phyloP scores from a whole-genome alignment of 2,888 invertebrate genomes.

The Nomada ferruginata region DNA sequence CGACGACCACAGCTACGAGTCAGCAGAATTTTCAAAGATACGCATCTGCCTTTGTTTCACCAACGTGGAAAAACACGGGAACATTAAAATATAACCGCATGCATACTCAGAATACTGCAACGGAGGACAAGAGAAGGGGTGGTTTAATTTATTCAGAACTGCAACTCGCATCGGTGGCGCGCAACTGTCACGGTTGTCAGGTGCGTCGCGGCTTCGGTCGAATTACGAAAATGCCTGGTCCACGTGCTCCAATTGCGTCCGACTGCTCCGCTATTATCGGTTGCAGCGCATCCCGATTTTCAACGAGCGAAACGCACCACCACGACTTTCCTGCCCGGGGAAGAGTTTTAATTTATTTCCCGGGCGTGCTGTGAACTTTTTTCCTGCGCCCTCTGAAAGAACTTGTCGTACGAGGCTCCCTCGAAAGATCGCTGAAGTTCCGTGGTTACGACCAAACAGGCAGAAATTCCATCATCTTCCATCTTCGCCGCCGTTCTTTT shows the following conservation, averaged over 20 bases:
- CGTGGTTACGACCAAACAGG: too few species aligned
- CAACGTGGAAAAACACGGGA: neutral
- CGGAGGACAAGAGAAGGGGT: slow-evolving; percentile 1
- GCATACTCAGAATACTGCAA: slow-evolving; percentile 12
- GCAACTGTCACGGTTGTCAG: slow-evolving; percentile 49
- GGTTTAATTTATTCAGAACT: slow-evolving; percentile 54
- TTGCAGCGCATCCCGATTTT: slow-evolving; percentile 16
- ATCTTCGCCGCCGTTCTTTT: neutral
- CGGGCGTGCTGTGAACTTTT: neutral
- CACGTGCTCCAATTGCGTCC: slow-evolving; percentile 46
- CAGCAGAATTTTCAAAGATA: slow-evolving; percentile 12
- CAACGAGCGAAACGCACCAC: neutral
- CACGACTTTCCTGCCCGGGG: neutral
- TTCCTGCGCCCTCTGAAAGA: neutral
- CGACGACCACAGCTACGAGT: neutral
- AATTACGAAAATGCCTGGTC: slow-evolving; percentile 57
- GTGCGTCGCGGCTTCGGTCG: slow-evolving; percentile 33
- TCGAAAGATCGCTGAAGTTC: neutral
- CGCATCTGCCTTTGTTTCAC: neutral
- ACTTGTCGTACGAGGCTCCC: neutral
- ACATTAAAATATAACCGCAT: neutral
- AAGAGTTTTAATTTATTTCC: slow-evolving; percentile 28
- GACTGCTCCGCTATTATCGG: slow-evolving; percentile 29
- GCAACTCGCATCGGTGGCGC: slow-evolving; percentile 35
- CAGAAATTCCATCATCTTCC: neutral